Evolutionary conservation across 2,113 vertebrate genomes (phyloP), one percentile per base, ranked within the genome.

Genomic region (Meriones unguiculatus): DNA sequence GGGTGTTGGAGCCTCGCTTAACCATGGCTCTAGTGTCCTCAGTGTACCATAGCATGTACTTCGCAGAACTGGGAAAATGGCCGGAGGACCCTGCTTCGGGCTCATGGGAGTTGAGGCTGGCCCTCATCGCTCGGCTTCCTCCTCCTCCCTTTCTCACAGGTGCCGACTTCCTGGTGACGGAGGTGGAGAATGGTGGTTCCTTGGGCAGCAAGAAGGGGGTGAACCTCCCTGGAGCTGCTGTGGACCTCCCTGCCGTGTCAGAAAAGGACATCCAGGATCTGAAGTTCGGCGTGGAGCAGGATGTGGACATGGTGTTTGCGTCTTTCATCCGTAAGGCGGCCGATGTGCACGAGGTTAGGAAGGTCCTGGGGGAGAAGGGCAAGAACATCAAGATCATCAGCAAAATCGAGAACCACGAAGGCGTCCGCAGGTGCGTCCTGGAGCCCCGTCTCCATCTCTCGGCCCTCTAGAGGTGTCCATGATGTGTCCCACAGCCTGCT

Each of bases 401-500:
- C 99, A 99, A 99, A 98, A 99, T 99, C 0, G 99, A 99, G 99
- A 99, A 99, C 98, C 99, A 99, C 0, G 99, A 99, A 98, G 99
- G 99, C 0, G 99, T 99, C 88, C 99, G 99, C 97, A 99, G 99
- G 99, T 99, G 86, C 96, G 98, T 46, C 69, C 28, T 28, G 38
- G 1, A 3, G 7, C 54, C 22, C 8, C 9, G 46, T 46, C 46
- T 15, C 13, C 78, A 59, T 2, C 20, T 8, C 20, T 54, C 32
- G n/a, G 32, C 17, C 77, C 35, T 41, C 30, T 10, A 22, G 75
- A 7, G 12, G 1, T 18, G 38, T 38, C 75, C 64, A 18, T n/a
- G 70, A 0, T 59, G 12, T 57, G 30, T n/a, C 18, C 30, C 9
- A 1, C 28, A 64, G 64, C 18, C 84, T 64, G 15, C 18, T 1